These are phyloP conservation scores for Odontamblyopus rebecca DNA, from an alignment of 2,797 vertebrate species.

Conservation along the genomic window DNA sequence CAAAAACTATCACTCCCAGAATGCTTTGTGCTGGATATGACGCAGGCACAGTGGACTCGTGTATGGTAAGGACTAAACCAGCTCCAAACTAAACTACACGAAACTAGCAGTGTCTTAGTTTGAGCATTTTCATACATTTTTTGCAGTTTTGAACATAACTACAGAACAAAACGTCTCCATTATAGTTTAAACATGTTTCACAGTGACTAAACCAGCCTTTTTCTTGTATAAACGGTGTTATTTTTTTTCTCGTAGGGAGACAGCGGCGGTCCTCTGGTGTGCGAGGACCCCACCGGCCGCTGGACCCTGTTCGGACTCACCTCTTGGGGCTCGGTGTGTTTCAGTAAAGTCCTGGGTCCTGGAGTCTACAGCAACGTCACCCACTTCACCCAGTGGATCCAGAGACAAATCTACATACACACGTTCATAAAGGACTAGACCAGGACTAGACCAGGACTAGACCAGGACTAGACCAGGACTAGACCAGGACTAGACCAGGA, in stretches of 20 bases:
- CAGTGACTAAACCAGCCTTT: neutral
- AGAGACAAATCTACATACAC: slow-evolving; percentile 91
- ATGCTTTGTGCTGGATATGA: slow-evolving; percentile 96
- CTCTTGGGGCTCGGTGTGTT: slow-evolving; percentile 95
- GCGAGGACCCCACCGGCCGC: slow-evolving; percentile 73
- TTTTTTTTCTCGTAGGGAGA: slow-evolving; percentile 80
- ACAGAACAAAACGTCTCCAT: too few species aligned
- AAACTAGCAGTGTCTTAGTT: too few species aligned
- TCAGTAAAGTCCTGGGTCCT: slow-evolving; percentile 92
- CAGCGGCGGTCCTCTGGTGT: slow-evolving; percentile 93
- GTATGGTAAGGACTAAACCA: slow-evolving; percentile 82
- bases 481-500: neutral
- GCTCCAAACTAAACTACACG: neutral
- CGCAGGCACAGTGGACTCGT: slow-evolving; percentile 91
- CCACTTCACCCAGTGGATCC: slow-evolving; percentile 92
- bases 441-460: neutral
- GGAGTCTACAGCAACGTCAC: slow-evolving; percentile 96
- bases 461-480: neutral
- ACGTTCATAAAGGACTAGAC: slow-evolving; percentile 81
- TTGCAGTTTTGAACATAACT: too few species aligned
- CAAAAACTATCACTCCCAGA: slow-evolving; percentile 92
- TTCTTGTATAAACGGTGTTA: neutral
- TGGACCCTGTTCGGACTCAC: slow-evolving; percentile 95
- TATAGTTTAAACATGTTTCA: too few species aligned
- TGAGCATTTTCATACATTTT: too few species aligned